Evolutionary conservation across 2,888 invertebrate species (phyloP), one percentile per base, ranked within the genome.

Genomic region (Axea sp.): DNA sequence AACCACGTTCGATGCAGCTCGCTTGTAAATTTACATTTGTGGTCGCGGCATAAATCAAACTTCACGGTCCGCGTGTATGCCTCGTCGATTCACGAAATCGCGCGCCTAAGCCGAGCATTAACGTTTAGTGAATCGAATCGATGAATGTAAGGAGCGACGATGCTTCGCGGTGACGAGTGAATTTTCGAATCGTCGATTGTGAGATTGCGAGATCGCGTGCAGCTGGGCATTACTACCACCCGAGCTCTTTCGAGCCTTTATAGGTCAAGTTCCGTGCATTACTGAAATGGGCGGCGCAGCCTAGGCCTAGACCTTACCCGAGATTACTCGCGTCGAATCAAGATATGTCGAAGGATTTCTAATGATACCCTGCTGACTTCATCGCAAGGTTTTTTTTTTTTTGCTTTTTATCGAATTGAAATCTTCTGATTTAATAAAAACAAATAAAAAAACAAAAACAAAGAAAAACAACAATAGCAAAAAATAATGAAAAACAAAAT

Each of bases 231-330:
- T 68, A 64, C 75, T 67, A 71, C 64, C 67, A 47, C 31, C 57
- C 53, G 39, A 68, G 64, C 53, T 45, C 47, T 41, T 53, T 62
- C 28, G 30, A 68, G 47, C 47, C 55, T 69, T 75, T 75, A 68
- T 75, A 75, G 75, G 75, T 75, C 75, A 75, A 75, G 75, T 75
- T 75, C 75, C 64, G 45, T 33, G 35, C 53, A 60, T 59, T 19
- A 30, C 12, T 17, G 67, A 26, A 45, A 45, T 33, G 37, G 57
- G 37, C 22, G 19, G 33, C 22, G 12, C 17, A 59, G 33, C 68
- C 68, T 59, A 68, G 68, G 68, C 68, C 68, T 68, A 68, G 68
- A 68, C 68, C 68, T 59, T 55, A 53, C 53, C 3, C 35, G 31
- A 11, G 39, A 64, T 39, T 30, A 41, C 55, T 24, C 7, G 55